A percentile compares a stretch with the other conserved stretches of the same genome.
Conservation (phyloP, 2,113 vertebrate genomes). For the Cacatua alba region DNA sequence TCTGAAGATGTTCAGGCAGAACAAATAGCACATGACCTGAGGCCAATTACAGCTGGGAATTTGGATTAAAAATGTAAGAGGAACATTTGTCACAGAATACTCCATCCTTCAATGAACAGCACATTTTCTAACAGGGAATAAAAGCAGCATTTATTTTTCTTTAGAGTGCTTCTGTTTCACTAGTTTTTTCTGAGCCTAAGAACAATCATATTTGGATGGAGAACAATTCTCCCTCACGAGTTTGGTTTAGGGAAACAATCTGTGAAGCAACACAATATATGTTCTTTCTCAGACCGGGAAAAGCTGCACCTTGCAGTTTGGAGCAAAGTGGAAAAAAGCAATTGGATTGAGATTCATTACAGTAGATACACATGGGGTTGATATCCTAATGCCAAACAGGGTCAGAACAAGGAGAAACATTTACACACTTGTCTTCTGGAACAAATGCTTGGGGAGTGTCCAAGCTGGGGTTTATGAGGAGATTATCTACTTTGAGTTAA, state of each 20-base stretch:
- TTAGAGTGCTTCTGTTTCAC: slow-evolving; percentile 25
- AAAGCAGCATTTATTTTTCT: slow-evolving; percentile 15
- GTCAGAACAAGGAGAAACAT: not conserved
- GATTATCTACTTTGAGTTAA: not conserved
- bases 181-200: not conserved
- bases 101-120: not conserved
- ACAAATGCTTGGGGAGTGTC: not conserved
- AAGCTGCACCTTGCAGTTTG: not conserved
- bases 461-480: not conserved
- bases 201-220: not conserved
- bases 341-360: not conserved
- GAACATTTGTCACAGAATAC: slow-evolving; percentile 19
- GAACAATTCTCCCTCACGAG: not conserved
- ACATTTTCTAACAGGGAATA: not conserved
- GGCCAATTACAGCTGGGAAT: slow-evolving; percentile 19
- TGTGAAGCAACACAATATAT: not conserved
- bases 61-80: slow-evolving; percentile 45
- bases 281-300: not conserved
- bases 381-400: not conserved
- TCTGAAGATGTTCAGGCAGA: slow-evolving; percentile 1
- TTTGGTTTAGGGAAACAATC: not conserved
- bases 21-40: not conserved
- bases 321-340: not conserved
- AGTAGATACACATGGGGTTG: fast-evolving
- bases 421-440: not conserved